phyloP scores from a whole-genome alignment of 2,888 invertebrate species.

The Ectemnius lituratus region DNA sequence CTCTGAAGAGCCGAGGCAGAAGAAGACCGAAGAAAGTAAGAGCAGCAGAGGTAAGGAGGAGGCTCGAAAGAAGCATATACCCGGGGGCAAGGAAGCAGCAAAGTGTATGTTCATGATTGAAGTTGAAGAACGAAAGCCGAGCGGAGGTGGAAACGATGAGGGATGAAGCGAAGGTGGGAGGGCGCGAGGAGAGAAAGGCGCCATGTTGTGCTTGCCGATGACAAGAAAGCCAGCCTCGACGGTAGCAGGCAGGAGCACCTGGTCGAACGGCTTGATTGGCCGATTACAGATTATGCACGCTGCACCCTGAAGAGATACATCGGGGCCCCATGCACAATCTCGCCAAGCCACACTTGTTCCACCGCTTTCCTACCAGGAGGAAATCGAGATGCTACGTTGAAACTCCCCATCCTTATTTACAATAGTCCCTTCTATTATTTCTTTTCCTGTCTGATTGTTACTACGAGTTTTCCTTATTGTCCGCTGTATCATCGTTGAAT shows the following conservation, averaged over 20 bases:
- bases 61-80: constrained; percentile 28
- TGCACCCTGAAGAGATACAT: constrained; percentile 57
- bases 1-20: constrained; percentile 24
- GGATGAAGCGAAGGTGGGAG: constrained; percentile 58
- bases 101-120: constrained; percentile 14
- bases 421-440: background rate
- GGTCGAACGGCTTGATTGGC: constrained; percentile 67
- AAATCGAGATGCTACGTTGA: background rate
- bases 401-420: no score
- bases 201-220: constrained; percentile 67
- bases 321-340: constrained; percentile 7
- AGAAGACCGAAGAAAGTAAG: constrained; percentile 33
- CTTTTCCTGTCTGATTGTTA: no score
- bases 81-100: constrained; percentile 30
- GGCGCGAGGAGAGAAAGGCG: constrained; percentile 56
- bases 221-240: constrained; percentile 66
- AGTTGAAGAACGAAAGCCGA: constrained; percentile 16
- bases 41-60: constrained; percentile 19
- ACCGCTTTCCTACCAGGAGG: background rate
- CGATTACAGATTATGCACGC: constrained; percentile 71
- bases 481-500: no score
- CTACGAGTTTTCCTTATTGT: no score
- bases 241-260: constrained; percentile 63
- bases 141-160: constrained; percentile 39
- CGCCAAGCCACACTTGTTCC: background rate